A percentile compares a stretch with the other conserved stretches of the same genome.
Conservation (phyloP, 2,888 invertebrate species). For the Herminia tarsipennalis region DNA sequence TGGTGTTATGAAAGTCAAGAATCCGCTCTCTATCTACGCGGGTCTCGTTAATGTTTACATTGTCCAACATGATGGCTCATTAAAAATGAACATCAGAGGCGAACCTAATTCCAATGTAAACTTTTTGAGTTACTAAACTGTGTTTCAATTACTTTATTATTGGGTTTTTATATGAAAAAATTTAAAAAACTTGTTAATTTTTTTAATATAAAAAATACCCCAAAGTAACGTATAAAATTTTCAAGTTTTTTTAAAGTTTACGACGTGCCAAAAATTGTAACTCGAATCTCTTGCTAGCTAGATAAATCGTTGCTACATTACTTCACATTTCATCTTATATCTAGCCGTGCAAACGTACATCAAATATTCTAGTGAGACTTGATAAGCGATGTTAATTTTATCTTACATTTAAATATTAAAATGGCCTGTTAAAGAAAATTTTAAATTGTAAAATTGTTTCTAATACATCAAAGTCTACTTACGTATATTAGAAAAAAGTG, state of each 20-base stretch:
- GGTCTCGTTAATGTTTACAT: constrained; percentile 17
- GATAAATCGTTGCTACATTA: constrained; percentile 11
- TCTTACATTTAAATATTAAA: too few species aligned
- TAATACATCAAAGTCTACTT: constrained; percentile 49
- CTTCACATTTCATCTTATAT: too few species aligned
- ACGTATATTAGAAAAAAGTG: constrained; percentile 56
- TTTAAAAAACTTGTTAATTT: too few species aligned
- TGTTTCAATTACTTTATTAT: constrained; percentile 17
- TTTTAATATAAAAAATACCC: too few species aligned
- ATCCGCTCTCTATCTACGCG: constrained; percentile 14
- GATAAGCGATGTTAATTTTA: too few species aligned
- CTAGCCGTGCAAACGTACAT: too few species aligned
- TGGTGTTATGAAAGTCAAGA: constrained; percentile 18
- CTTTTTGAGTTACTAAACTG: background rate
- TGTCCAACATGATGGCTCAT: constrained; percentile 22
- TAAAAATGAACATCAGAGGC: constrained; percentile 24
- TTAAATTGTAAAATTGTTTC: too few species aligned
- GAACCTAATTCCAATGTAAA: constrained; percentile 19
- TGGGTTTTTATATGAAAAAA: too few species aligned
- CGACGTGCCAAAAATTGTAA: constrained; percentile 24
- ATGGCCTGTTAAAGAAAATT: too few species aligned
- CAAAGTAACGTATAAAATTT: too few species aligned
- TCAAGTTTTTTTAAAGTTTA: constrained; percentile 15
- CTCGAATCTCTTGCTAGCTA: constrained; percentile 1
- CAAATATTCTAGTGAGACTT: too few species aligned